Base-by-base conservation (phyloP, 1,140 invertebrate genomes). In the Drosophila paulistorum region DNA sequence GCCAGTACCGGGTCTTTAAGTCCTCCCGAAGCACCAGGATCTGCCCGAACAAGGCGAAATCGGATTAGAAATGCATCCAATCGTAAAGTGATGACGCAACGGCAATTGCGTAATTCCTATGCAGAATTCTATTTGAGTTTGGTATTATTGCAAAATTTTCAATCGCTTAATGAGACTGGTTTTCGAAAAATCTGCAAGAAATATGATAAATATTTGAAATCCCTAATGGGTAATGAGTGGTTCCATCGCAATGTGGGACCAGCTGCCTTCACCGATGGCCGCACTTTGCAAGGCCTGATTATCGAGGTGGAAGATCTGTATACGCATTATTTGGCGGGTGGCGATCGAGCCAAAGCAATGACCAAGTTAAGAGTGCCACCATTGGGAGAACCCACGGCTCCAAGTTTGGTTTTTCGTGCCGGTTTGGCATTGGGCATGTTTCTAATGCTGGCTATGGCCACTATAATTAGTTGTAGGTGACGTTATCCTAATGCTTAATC, bases 101-200 rank as follows among this genome's bases (percentile, higher is more conserved):
- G 98, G 77, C 98, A 99, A 86, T 92, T 99, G 7, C 99, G 99
- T 92, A 93, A 99, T 57, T 98, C 98, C 0, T 99, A 99, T 92
- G 98, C 97, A 78, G 99, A 99, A 93, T 99, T 99, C 93, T 99
- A 99, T 91, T 94, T 99, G 0, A 98, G 97, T 77, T 91, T 99
- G 14, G 98, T 99, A 73, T 94, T 99, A 3, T 93, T 97, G 26
- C 96, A 97, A 81, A 97, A 97, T 82, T 97, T 97, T 79, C 96
- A 97, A 91, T 98, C 98, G 86, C 93, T 99, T 6, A 99, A 99
- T 93, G 98, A 98, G 85, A 99, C 98, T 10, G 99, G 99, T 0
- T 99, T 99, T 93, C 94, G 98, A 67, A 99, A 99, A 93, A 99
- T 99, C 89, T 94, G 99, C 35, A 99, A 99, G 92, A 99, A 99